Conservation (phyloP, 2,888 invertebrate genomes). For the Mythimna albipuncta region DNA sequence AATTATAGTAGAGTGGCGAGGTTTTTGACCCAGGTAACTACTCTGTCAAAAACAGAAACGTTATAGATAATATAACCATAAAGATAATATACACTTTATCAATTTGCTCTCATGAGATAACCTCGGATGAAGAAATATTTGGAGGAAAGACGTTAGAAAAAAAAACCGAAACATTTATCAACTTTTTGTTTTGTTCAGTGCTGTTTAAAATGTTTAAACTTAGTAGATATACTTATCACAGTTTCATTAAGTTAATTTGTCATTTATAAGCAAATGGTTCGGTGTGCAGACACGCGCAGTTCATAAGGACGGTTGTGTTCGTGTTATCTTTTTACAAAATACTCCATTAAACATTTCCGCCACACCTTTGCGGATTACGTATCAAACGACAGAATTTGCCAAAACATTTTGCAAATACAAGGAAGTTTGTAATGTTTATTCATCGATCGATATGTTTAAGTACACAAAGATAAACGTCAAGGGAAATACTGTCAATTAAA, state of each 20-base stretch:
- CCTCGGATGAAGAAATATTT: conserved; percentile 61
- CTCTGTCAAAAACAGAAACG: conserved; percentile 69
- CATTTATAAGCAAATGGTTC: conserved; percentile 37
- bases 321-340: conserved; percentile 27
- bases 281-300: conserved; percentile 10
- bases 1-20: conserved; percentile 63
- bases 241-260: conserved; percentile 28
- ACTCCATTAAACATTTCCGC: conserved; percentile 19
- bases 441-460: conserved; percentile 5
- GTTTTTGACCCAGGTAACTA: conserved; percentile 80
- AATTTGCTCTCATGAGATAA: conserved; percentile 74
- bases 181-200: not conserved
- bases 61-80: conserved; percentile 77
- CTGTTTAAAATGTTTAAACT: not conserved
- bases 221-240: not conserved
- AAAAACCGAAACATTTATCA: conserved; percentile 4
- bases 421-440: conserved; percentile 18
- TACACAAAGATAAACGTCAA: conserved; percentile 10
- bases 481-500: not conserved
- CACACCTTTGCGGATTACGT: conserved; percentile 13
- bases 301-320: conserved; percentile 17
- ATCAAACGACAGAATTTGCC: not conserved
- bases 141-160: conserved; percentile 29
- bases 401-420: conserved; percentile 22
- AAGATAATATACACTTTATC: conserved; percentile 68